phyloP scores from a whole-genome alignment of 2,888 invertebrate species.

The Luffia ferchaultella region DNA sequence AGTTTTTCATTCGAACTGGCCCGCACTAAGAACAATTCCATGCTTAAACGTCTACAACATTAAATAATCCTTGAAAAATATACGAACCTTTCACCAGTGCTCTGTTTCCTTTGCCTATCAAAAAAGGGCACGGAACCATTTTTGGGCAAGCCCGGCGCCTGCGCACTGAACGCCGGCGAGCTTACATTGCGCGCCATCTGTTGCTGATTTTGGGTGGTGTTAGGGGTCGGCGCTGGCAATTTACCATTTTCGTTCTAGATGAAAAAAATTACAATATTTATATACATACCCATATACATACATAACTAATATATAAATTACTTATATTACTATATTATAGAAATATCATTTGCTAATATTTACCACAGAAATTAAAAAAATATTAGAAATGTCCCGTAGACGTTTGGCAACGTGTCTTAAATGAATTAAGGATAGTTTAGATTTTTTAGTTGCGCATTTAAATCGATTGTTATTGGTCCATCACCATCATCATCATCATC shows the following conservation, averaged over 20 bases:
- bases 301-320: background rate
- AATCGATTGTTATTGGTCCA: too few species aligned
- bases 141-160: conserved; percentile 77
- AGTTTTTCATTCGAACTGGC: too few species aligned
- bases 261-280: background rate
- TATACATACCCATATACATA: background rate
- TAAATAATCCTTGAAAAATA: background rate
- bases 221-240: conserved; percentile 10
- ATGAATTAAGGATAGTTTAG: too few species aligned
- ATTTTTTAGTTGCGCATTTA: too few species aligned
- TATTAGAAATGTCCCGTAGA: too few species aligned
- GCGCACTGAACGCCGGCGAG: conserved; percentile 84
- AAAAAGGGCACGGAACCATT: conserved; percentile 92
- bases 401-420: too few species aligned
- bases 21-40: too few species aligned
- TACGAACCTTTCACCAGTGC: conserved; percentile 75
- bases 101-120: conserved; percentile 85
- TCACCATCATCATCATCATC: too few species aligned
- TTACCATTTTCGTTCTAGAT: conserved; percentile 36
- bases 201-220: conserved; percentile 31
- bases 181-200: conserved; percentile 85
- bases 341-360: background rate
- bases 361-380: too few species aligned
- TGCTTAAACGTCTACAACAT: background rate
- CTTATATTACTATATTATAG: background rate